Evolutionary conservation across 2,113 vertebrate species (phyloP), one percentile per base, ranked within the genome.

Genomic region (Syrmaticus mikado): DNA sequence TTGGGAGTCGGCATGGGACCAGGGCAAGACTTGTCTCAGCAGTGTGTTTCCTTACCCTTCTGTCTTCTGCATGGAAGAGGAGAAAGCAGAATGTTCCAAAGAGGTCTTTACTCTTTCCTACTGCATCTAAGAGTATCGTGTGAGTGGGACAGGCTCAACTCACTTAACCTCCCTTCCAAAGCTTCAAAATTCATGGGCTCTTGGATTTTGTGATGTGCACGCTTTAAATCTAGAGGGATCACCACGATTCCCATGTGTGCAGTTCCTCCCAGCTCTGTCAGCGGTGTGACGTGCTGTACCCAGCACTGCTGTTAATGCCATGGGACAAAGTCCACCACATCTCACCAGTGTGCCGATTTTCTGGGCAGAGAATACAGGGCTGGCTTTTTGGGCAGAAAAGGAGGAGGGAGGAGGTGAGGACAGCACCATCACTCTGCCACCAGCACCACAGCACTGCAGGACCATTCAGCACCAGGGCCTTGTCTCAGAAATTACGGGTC

Each of bases 331-430:
- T 70, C 24, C 45, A 32, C 79, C 46, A 40, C 48, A 8, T 58
- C 30, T 53, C 2, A 1, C 13, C 30, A 53, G 55, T 0, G 0
- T 9, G 16, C 6, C 17, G 2, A 40, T 79, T 85, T 79, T 50
- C 68, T 27, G 45, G 22, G 32, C 15, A 64, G 15, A 77, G 85
- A 87, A 71, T 4, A 22, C 28, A 67, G 46, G 71, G 50, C 25
- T 32, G 30, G 50, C 45, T 0, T 0, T 0, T 60, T 40, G 36
- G 11, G 28, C 58, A 27, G 10, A 36, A 27, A 41, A 55, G 27
- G 50, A 40, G 34, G 18, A 53, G 70, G 34, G 36, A 34, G 48
- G 34, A 71, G 17, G 12, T 19, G 12, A 71, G 8, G 27, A 38
- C 34, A 52, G 46, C 68, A 52, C 48, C 9, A 12, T 71, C 27